These are phyloP conservation scores for Pogonomyrmex barbatus DNA, from an alignment of 1,140 invertebrate genomes.

Conservation along the genomic window DNA sequence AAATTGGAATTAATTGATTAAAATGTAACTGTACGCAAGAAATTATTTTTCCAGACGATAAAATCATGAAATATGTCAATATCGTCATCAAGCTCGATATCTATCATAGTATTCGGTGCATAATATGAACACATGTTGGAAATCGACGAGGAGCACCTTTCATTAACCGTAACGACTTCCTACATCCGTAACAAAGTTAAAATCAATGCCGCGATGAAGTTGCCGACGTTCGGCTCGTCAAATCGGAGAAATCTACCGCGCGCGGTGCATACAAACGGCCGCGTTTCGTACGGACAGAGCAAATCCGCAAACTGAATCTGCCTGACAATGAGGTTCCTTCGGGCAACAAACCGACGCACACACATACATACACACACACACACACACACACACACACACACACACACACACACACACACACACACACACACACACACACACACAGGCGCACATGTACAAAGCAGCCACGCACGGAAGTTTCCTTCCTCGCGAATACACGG, in stretches of 20 bases:
- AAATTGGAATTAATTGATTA: background rate
- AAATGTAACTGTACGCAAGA: background rate
- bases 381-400: background rate
- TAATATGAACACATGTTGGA: conserved; percentile 12
- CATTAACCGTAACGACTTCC: conserved; percentile 32
- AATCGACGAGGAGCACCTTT: conserved; percentile 24
- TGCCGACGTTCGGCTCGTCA: conserved; percentile 54
- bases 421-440: background rate
- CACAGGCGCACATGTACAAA: background rate
- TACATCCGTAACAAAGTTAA: conserved; percentile 43
- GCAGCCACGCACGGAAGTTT: conserved; percentile 42
- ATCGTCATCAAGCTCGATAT: background rate
- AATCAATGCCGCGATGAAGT: conserved; percentile 42
- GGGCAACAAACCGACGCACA: conserved; percentile 43
- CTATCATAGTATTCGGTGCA: background rate
- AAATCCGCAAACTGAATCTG: conserved; percentile 56
- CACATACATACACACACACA: background rate
- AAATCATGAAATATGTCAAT: background rate
- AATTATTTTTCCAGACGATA: background rate
- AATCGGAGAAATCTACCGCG: conserved; percentile 50
- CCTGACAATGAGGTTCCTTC: conserved; percentile 55
- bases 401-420: background rate
- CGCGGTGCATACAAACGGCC: conserved; percentile 52
- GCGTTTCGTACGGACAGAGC: conserved; percentile 51
- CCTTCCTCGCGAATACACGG: conserved; percentile 43